Percentiles rank a stretch among this genome's conserved stretches.
phyloP scores from a whole-genome alignment of 2,888 invertebrate genomes.

The Eumacrocentrus americanus region DNA sequence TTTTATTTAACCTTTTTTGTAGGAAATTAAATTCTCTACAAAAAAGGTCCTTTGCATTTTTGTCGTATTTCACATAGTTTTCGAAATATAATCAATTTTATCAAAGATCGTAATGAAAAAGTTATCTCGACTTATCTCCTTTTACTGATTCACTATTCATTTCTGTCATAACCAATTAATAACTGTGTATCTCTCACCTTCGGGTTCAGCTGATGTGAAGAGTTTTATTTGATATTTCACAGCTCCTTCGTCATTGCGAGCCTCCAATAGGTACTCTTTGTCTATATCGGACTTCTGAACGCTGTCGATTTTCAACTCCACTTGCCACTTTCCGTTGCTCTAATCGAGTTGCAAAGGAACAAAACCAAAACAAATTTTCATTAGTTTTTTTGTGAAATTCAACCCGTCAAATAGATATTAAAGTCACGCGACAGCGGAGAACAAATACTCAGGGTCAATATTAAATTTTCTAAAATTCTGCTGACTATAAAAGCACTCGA shows the following conservation, averaged over 20 bases:
- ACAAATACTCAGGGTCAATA: conserved; percentile 6
- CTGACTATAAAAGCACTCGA: conserved; percentile 8
- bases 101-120: too few species aligned
- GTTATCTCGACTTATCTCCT: too few species aligned
- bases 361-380: background rate
- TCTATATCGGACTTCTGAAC: conserved; percentile 80
- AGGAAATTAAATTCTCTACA: too few species aligned
- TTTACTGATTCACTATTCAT: too few species aligned
- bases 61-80: background rate
- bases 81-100: too few species aligned
- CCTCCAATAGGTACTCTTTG: conserved; percentile 71
- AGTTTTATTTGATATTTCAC: conserved; percentile 72
- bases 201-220: conserved; percentile 70
- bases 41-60: too few species aligned
- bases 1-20: too few species aligned
- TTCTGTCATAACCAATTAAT: conserved; percentile 1
- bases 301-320: conserved; percentile 70
- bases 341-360: conserved; percentile 54
- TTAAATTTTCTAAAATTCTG: conserved; percentile 8
- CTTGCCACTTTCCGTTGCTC: conserved; percentile 73
- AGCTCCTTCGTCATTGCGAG: conserved; percentile 72
- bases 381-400: background rate
- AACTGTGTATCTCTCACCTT: conserved; percentile 60
- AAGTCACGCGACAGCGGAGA: conserved; percentile 10
- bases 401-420: background rate